Base-by-base conservation (phyloP, 2,888 invertebrate genomes). In the Exephanes ischioxanthus region DNA sequence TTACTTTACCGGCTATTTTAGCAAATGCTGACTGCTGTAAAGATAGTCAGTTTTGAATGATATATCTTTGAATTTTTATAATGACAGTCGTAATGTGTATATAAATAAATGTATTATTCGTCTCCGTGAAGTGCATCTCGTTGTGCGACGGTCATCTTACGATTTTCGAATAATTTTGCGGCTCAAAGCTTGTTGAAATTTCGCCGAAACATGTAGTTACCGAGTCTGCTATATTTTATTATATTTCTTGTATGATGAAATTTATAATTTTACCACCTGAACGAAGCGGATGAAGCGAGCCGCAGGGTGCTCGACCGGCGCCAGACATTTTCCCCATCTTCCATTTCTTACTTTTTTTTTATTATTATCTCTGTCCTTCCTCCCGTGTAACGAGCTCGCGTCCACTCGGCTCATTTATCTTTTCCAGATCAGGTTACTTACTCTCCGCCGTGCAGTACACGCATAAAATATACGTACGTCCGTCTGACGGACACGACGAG, bases 401-500 rank as follows among this genome's bases (percentile, higher is more conserved):
- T 84, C 78, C 78, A 85, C 73, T 85, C 63, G 81, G 48, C 78
- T 85, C 85, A 85, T 85, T 85, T 79, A 85, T 85, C 85, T 79
- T 75, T 85, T 82, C 70, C 81, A 82, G 85, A 85, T 85, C 85
- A 82, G 85, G 81, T 85, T 81, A 81, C 84, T 85, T 78, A 79
- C 85, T 84, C 81, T 61, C 71, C 22, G 53, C 67, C 26, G 58
- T 61, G 48, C 26, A 19, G 72, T 58, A 71, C 30, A 70, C 37
- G 68, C 41, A 79, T 55, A 67, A 67, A 77, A 67, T 55, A 77
- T 73, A 63, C 41, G 77, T 77, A 78, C 67, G 53, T 66, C 63
- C 37, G 58, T 77, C 80, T 63, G 84, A 84, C 80, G 73, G 72
- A 80, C 61, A 77, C 76, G 72, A 61, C 48, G 51, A 41, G 73